Evolutionary conservation across 2,797 vertebrate species (phyloP), one percentile per base, ranked within the genome.

Genomic region (Pelobates cultripes): DNA sequence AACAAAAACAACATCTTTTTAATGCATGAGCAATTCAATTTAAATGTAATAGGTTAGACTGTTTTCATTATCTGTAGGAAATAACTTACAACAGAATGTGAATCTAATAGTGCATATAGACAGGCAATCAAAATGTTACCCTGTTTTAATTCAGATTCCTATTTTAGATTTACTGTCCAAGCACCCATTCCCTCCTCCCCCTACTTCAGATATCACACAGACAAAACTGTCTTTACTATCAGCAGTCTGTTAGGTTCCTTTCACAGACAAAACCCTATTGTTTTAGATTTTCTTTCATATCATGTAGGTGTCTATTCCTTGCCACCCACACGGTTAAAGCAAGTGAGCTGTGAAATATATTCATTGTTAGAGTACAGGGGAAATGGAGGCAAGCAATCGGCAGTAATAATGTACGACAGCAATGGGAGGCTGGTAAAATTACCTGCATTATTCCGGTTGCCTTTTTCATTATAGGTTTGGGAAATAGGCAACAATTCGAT

Each of bases 311-410:
- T 94, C 94, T 94, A 28, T 92, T 89, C 92, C 87, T 87, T 90
- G 87, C 94, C 95, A 94, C 95, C 95, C 94, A 95, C 94, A 91
- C 94, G 92, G 92, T 90, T 92, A 51, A 92, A 94, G 91, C 93
- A 94, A 95, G 94, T 92, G 94, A 95, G 94, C 93, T 95, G 95
- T 96, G 95, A 95, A 96, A 96, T 96, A 95, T 94, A 96, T 95
- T 96, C 94, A 96, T 96, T 95, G 93, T 95, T 93, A 92, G 92
- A 28, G 28, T 28, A 28, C 28, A 28, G 28, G 28, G 28, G 28
- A 28, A 28, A 28, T 28, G 28, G 28, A 92, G 93, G 92, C 92
- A 89, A 92, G 93, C 93, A 93, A 93, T 95, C 91, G 92, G 92
- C 94, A 94, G 93, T 95, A 95, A 95, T 95, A 94, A 95, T 92